A percentile compares a stretch with the other conserved stretches of the same genome.
phyloP scores from a whole-genome alignment of 2,797 vertebrate genomes.

The Poecilia velifera region DNA sequence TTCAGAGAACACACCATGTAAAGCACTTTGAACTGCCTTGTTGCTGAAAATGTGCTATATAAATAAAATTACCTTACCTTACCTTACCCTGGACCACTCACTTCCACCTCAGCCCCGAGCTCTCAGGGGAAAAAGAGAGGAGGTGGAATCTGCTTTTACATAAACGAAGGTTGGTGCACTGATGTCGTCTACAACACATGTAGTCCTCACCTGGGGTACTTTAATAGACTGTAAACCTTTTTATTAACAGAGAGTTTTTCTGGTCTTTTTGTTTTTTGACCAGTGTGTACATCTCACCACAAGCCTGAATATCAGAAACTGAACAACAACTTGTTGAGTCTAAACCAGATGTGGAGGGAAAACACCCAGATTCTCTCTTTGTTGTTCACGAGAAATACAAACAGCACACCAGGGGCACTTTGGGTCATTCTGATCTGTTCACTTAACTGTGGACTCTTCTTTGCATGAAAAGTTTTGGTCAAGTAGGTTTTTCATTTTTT shows the following conservation, averaged over 20 bases:
- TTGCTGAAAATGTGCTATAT: too few relatives aligned
- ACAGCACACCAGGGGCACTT: neutral
- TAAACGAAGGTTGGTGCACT: too few relatives aligned
- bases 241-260: neutral
- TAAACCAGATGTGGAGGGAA: neutral
- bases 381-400: neutral
- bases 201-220: too few relatives aligned
- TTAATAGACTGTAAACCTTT: neutral
- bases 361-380: neutral
- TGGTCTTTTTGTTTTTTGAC: neutral
- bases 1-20: neutral
- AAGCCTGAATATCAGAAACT: neutral
- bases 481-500: neutral
- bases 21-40: too few relatives aligned
- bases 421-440: neutral
- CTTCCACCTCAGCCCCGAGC: too few relatives aligned
- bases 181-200: too few relatives aligned
- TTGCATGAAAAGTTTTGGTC: neutral
- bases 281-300: neutral
- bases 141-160: too few relatives aligned
- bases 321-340: neutral
- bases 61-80: too few relatives aligned
- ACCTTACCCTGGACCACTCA: too few relatives aligned
- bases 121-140: too few relatives aligned
- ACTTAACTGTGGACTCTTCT: neutral